Percentiles rank a stretch among this genome's conserved stretches.
These are phyloP conservation scores for Anneissia japonica DNA, from an alignment of 35 echinoderm and acorn worm species.

Conservation along the genomic window DNA sequence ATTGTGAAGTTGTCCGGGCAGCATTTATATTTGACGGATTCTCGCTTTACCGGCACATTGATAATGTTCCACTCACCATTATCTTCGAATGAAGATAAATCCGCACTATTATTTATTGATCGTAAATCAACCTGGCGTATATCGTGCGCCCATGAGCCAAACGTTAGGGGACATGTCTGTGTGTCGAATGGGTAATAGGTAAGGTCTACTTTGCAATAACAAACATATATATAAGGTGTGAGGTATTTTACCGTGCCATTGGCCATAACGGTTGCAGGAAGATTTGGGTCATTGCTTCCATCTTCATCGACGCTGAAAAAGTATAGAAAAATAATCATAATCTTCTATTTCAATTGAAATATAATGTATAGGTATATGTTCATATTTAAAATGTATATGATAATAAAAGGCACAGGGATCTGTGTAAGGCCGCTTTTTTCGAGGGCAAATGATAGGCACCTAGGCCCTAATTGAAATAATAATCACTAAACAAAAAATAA, in stretches of 20 bases:
- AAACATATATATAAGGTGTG: conserved; percentile 52
- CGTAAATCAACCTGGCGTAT: conserved; percentile 8
- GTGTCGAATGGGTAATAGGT: conserved; percentile 76
- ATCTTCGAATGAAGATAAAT: conserved; percentile 38
- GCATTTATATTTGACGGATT: conserved; percentile 45
- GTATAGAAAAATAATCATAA: not conserved
- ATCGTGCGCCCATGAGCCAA: conserved; percentile 70
- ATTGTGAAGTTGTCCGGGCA: conserved; percentile 49
- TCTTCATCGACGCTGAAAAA: not conserved
- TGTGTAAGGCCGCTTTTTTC: too few species aligned
- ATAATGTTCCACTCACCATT: conserved; percentile 85
- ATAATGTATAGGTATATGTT: too few species aligned
- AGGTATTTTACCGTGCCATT: conserved; percentile 34
- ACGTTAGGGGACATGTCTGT: conserved; percentile 55
- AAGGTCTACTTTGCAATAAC: conserved; percentile 67
- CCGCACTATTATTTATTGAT: not conserved
- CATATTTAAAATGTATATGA: too few species aligned
- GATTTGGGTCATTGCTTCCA: not conserved
- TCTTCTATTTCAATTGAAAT: too few species aligned
- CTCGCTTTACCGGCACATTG: conserved; percentile 17
- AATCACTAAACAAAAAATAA: too few species aligned
- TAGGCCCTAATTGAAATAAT: too few species aligned
- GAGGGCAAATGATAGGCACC: too few species aligned
- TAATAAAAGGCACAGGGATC: too few species aligned
- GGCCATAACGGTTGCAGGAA: conserved; percentile 31